Percentiles rank a stretch among this genome's conserved stretches.
These are phyloP conservation scores for Lordiphosa collinella DNA, from an alignment of 1,140 invertebrate genomes.

Conservation along the genomic window DNA sequence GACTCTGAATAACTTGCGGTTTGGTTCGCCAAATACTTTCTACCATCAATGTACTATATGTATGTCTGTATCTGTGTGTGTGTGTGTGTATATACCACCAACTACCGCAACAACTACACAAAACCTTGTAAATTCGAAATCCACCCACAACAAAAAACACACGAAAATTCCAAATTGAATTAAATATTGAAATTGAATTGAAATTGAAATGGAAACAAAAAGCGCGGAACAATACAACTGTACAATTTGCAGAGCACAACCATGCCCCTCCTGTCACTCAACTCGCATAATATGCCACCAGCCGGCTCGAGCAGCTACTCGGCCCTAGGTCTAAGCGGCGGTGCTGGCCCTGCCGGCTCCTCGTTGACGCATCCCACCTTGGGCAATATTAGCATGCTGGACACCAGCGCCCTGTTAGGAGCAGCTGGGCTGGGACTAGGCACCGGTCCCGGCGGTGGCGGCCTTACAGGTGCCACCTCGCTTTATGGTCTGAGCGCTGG, in stretches of 20 bases:
- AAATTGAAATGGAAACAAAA: slow-evolving; percentile 47
- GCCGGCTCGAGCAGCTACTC: slow-evolving; percentile 74
- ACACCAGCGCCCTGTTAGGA: slow-evolving; percentile 59
- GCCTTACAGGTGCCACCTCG: slow-evolving; percentile 65
- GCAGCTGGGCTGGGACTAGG: slow-evolving; percentile 39
- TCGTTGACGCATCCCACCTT: slow-evolving; percentile 74
- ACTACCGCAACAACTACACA: slow-evolving; percentile 34
- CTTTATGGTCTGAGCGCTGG: slow-evolving; percentile 56
- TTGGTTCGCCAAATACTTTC: slow-evolving; percentile 13
- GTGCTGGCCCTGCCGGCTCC: slow-evolving; percentile 42
- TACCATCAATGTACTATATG: slow-evolving; percentile 35
- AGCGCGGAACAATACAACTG: slow-evolving; percentile 80
- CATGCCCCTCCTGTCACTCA: slow-evolving; percentile 83
- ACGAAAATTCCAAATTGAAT: slow-evolving; percentile 32
- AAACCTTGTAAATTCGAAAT: slow-evolving; percentile 7
- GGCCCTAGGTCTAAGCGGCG: slow-evolving; percentile 64
- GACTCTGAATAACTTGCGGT: slow-evolving; percentile 26
- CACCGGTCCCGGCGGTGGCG: slow-evolving; percentile 41
- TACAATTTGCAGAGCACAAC: slow-evolving; percentile 83
- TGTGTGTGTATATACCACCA: slow-evolving; percentile 27
- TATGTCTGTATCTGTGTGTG: slow-evolving; percentile 48
- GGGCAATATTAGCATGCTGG: slow-evolving; percentile 66
- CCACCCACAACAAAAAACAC: slow-evolving; percentile 16
- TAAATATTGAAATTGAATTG: slow-evolving; percentile 33
- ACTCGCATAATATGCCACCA: slow-evolving; percentile 81